These are phyloP conservation scores for Rana temporaria DNA, from an alignment of 2,113 vertebrate species.

Conservation along the genomic window DNA sequence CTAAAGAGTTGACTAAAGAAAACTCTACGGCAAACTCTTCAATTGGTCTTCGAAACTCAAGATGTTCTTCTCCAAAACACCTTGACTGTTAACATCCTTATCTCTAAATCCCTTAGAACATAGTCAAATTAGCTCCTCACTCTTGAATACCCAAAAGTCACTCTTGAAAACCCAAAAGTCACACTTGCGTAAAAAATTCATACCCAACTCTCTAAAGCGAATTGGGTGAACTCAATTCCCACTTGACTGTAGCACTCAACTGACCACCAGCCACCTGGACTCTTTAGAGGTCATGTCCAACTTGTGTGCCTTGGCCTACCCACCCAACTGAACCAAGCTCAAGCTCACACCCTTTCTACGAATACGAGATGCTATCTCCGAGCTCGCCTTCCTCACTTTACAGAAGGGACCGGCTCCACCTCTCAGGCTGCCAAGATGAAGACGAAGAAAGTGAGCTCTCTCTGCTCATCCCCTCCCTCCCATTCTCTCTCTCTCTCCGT, in stretches of 20 bases:
- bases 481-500: neutral
- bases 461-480: conserved; percentile 40
- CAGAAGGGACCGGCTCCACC: conserved; percentile 23
- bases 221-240: neutral
- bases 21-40: too few species aligned
- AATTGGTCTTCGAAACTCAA: too few species aligned
- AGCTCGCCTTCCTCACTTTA: conserved; percentile 38
- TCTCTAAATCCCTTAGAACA: neutral
- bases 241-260: neutral
- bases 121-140: neutral
- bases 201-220: neutral
- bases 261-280: neutral
- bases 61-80: too few species aligned
- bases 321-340: neutral
- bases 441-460: conserved; percentile 29
- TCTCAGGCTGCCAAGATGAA: conserved; percentile 35
- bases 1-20: too few species aligned
- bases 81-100: too few species aligned
- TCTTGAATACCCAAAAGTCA: neutral
- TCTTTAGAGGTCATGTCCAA: conserved; percentile 1
- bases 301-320: neutral
- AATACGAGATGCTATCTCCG: neutral
- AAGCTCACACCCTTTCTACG: neutral
- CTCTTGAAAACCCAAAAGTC: neutral
- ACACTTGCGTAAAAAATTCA: neutral